These are phyloP conservation scores for Callinectes sapidus DNA, from an alignment of 2,888 invertebrate species.

Conservation along the genomic window DNA sequence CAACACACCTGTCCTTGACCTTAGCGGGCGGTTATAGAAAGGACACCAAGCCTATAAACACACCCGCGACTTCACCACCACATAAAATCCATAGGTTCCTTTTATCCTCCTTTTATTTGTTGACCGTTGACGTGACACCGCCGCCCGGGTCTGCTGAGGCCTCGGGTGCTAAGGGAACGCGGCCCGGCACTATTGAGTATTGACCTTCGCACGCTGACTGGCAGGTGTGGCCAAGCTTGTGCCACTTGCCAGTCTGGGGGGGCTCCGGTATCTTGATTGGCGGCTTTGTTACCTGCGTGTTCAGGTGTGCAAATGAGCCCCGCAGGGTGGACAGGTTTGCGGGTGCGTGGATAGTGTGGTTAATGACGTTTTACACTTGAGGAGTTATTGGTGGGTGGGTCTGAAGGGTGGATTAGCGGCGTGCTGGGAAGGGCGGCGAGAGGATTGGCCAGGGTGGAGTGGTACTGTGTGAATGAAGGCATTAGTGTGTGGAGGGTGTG, in stretches of 20 bases:
- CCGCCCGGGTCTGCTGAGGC: no score
- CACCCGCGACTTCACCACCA: not conserved
- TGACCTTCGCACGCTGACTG: not conserved
- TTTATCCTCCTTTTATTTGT: no score
- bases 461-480: not conserved
- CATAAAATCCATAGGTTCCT: no score
- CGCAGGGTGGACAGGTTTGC: not conserved
- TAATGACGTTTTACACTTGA: not conserved
- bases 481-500: not conserved
- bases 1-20: not conserved
- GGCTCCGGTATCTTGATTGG: not conserved
- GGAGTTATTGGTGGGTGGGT: not conserved
- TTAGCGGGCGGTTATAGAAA: not conserved
- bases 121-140: no score
- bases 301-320: slow-evolving; percentile 21
- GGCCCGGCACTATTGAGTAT: not conserved
- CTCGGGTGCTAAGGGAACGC: not conserved
- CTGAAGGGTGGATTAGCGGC: no score
- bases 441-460: not conserved
- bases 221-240: not conserved
- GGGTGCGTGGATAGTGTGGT: not conserved
- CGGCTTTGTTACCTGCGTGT: slow-evolving; percentile 6
- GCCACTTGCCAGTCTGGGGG: not conserved
- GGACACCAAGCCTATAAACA: no score
- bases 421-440: no score